Evolutionary conservation across 2,797 vertebrate genomes (phyloP), one percentile per base, ranked within the genome.

Genomic region (Macrochelys suwanniensis): DNA sequence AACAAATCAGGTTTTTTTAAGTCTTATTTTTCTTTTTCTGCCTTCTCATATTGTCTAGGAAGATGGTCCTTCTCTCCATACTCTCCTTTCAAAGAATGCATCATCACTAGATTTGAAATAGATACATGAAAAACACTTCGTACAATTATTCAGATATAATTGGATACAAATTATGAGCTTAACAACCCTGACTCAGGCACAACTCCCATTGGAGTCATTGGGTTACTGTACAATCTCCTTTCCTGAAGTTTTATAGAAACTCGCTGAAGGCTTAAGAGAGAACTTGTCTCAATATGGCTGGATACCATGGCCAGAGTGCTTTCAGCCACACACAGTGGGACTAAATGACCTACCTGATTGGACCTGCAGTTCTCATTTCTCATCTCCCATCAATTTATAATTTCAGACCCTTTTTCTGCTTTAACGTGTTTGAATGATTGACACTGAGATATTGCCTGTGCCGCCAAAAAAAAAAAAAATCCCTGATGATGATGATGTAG

Each of bases 401-500:
- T 23, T 45, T 79, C 33, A 49, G 17, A 28, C 78, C 50, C 85
- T 85, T 68, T 21, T 68, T 88, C 59, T 81, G 80, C 11, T 87
- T 37, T 90, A 4, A 1, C 37, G 0, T 37, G 11, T 91, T 91
- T 83, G 49, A 71, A 56, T 90, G n/a, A 45, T 76, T 93, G 85
- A 80, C 37, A n/a, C 78, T 65, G 15, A 47, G 45, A 3, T 49
- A 28, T 59, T 59, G 11, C 5, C 37, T 82, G 51, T 56, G 0
- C 68, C 49, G 31, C 1, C 42, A 50, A 84, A 87, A 0, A 28
- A 71, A 49, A 76, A 82, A 78, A 16, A 15, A 53, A 37, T 21
- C 7, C 78, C 76, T 57, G 87, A 82, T 91, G 86, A 82, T 91
- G 86, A 92, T 91, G 85, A 87, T 89, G 74, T 88, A 37, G 21